These are phyloP conservation scores for Nezara viridula DNA, from an alignment of 2,888 invertebrate genomes.

Conservation along the genomic window DNA sequence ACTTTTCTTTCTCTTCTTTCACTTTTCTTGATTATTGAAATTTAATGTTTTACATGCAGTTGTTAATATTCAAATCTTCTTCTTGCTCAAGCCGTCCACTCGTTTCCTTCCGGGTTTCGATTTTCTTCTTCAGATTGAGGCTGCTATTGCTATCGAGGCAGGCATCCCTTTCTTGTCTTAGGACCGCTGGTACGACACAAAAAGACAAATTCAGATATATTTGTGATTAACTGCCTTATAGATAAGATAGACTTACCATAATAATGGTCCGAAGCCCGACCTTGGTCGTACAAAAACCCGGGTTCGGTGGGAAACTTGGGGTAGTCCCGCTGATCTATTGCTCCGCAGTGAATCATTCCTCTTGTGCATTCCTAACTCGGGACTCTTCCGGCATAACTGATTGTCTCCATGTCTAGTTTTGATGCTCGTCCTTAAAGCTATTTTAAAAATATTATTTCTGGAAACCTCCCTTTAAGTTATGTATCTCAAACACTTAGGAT, in stretches of 20 bases:
- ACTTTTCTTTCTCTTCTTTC: too few relatives aligned
- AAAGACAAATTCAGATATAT: constrained; percentile 39
- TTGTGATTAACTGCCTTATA: constrained; percentile 13
- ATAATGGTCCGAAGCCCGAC: background rate
- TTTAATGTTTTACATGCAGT: too few relatives aligned
- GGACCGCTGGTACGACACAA: background rate
- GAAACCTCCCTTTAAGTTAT: background rate
- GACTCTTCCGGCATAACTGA: constrained; percentile 14
- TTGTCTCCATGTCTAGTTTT: background rate
- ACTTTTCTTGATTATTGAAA: too few relatives aligned
- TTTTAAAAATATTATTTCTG: background rate
- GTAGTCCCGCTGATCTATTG: constrained; percentile 40
- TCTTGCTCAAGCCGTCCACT: too few relatives aligned
- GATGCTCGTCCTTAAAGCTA: background rate
- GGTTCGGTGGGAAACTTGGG: constrained; percentile 45
- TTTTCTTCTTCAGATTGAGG: background rate
- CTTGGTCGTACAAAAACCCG: constrained; percentile 6
- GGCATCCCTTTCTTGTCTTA: background rate
- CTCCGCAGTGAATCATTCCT: background rate
- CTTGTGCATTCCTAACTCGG: background rate
- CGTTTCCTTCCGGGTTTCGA: background rate
- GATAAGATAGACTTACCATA: constrained; percentile 49
- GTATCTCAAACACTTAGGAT: too few relatives aligned
- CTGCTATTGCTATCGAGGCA: background rate
- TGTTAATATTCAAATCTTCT: too few relatives aligned